Base-by-base conservation (phyloP, 2,797 vertebrate species). In the Nannoperca australis region DNA sequence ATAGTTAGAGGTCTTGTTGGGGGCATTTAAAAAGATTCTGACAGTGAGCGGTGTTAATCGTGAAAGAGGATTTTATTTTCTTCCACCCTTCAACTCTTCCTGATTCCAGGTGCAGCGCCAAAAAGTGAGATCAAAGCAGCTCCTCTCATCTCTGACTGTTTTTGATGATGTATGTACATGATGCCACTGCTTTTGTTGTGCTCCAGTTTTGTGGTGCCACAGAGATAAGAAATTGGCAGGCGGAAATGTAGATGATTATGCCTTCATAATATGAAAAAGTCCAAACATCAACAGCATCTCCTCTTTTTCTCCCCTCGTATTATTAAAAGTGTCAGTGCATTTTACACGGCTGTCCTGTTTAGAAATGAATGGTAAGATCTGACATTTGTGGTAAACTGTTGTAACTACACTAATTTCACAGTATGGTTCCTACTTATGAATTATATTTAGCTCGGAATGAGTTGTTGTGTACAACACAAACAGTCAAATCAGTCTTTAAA, bases 71-170 rank as follows among this genome's bases (percentile, higher is more conserved):
- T 62, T 68, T 70, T 71, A 80, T 54, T 40, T 38, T 38, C 54
- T 30, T 60, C 53, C 49, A 78, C 59, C 50, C 62, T 56, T 86
- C 67, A 84, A 88, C 82, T 78, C 75, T 58, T 62, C 60, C 51
- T 75, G 60, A 81, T 81, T 90, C 42, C 47, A 87, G 79, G 69
- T 89, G 62, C 42, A 7, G 72, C 80, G 84, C 84, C 90, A 91
- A 76, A 85, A 87, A 81, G 55, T 73, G 42, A 87, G 82, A 91
- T 92, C 88, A 92, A 90, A 91, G 89, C 74, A 9, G 58, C 64
- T 74, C 24, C 53, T 86, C 86, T 92, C 87, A 81, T 92, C 80
- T 83, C 60, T n/a, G 79, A 51, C 73, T 82, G 84, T 51, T 89
- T 88, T 84, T 91, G 90, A 88, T 90, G 85, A 62, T 86, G 77